Evolutionary conservation across 2,888 invertebrate genomes (phyloP), one percentile per base, ranked within the genome.

Genomic region (Octonoba sinensis): DNA sequence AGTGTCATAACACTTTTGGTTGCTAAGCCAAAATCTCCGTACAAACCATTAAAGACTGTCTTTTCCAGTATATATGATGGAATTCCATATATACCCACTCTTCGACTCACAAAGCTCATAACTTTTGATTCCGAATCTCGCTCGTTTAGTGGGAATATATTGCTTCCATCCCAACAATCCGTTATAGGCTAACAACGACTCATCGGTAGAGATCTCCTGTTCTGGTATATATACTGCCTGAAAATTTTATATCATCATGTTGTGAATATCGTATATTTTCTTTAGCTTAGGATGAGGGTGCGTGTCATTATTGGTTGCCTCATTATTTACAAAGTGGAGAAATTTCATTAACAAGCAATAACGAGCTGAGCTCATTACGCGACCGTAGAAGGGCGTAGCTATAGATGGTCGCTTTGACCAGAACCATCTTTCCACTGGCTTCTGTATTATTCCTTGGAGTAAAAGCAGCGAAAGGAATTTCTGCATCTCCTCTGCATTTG

Each of bases 71-170:
- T 73, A 84, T 13, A 84, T 56, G 13, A 66, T 22, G 0, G 46
- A 67, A 27, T 83, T 67, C 49, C 78, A 60, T n/a, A 85, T 71
- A 24, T 82, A 85, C 11, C 82, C 77, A 44, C 81, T 83, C 13
- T 22, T 1, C 11, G 57, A 69, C 56, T 85, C 84, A 18, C 82
- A 76, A 1, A 85, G n/a, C 4, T 79, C 60, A 47, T 64, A 84
- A 4, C 66, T 44, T 79, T 84, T 85, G 1, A 85, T 49, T 13
- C 84, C 84, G 47, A 85, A 85, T 11, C 84, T 16, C 15, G 76
- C 81, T 51, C 84, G 47, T 67, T 85, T 85, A 0, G 60, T 46
- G 6, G 85, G 84, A 22, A 85, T 81, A 49, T 81, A 85, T 60
- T 85, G 85, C 16, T 77, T 83, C 54, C 65, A 81, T 3, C 49